Percentiles rank a stretch among this genome's conserved stretches.
Evolutionary conservation across 37 sponge, comb jelly and placozoan species (phyloP).

Genomic region (Aphrocallistes beatrix): DNA sequence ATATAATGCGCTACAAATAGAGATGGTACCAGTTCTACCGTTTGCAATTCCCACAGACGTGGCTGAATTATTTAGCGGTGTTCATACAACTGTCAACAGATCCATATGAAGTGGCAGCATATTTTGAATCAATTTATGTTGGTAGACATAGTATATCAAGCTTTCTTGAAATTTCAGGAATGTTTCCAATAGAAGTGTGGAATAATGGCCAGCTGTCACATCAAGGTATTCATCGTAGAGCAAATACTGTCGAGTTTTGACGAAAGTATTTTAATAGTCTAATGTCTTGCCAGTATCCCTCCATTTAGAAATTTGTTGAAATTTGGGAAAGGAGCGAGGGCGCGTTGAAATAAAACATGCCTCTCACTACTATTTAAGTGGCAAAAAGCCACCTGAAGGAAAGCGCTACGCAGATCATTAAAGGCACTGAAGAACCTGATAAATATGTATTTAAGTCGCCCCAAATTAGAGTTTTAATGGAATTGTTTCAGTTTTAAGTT

Average conservation of each 20-base stretch:
- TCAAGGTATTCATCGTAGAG: not conserved
- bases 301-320: not conserved
- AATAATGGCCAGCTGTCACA: not conserved
- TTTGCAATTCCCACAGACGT: not conserved
- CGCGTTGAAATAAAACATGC: too few species aligned
- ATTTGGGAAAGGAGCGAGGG: too few species aligned
- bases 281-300: not conserved
- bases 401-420: not conserved
- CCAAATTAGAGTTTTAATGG: not conserved
- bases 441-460: too few species aligned
- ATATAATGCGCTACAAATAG: not conserved
- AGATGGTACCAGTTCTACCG: not conserved
- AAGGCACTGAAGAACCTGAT: not conserved
- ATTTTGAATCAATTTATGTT: not conserved
- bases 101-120: not conserved
- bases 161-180: not conserved
- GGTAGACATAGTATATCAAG: not conserved
- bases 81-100: not conserved
- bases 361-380: too few species aligned
- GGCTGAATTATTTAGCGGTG: not conserved
- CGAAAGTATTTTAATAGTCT: not conserved
- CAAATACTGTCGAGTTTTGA: not conserved
- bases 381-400: not conserved
- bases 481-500: not conserved
- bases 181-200: not conserved